Evolutionary conservation across 2,113 vertebrate species (phyloP).

Genomic region (Nycticorax nycticorax): DNA sequence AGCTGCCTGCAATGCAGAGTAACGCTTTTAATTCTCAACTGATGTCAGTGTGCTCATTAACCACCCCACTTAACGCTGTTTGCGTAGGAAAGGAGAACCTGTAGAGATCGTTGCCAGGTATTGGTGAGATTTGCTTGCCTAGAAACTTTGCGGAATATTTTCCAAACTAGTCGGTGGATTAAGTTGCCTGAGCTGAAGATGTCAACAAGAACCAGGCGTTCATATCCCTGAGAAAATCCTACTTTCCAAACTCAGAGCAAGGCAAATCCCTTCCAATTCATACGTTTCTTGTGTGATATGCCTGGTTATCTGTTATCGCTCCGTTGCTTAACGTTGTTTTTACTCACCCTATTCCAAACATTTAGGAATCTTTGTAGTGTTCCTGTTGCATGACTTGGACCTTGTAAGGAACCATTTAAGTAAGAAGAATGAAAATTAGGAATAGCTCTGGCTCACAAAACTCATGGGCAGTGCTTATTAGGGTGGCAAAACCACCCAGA

Average conservation of each 20-base stretch:
- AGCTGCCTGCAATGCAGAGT: not conserved
- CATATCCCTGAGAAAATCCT: not conserved
- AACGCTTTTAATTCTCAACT: not conserved
- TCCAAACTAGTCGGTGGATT: not conserved
- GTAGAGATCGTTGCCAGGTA: not conserved
- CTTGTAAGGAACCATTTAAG: not conserved
- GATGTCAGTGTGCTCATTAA: not conserved
- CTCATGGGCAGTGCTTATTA: not conserved
- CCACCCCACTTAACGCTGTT: accelerated
- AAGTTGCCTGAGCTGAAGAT: not conserved
- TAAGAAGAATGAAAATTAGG: not conserved
- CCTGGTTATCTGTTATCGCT: constrained; percentile 5
- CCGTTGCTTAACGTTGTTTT: not conserved
- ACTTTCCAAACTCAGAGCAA: not conserved
- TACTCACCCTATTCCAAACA: not conserved
- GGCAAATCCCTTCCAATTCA: not conserved
- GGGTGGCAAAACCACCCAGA: not conserved
- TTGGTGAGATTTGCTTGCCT: not conserved
- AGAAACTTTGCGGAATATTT: accelerated
- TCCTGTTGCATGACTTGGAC: not conserved
- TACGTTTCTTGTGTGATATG: not conserved
- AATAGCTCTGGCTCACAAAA: not conserved
- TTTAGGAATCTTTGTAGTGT: not conserved
- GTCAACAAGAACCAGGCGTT: not conserved
- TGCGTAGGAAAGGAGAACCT: not conserved